These are phyloP conservation scores for Rhabdornis inornatus DNA, from an alignment of 2,113 vertebrate species.

Conservation along the genomic window DNA sequence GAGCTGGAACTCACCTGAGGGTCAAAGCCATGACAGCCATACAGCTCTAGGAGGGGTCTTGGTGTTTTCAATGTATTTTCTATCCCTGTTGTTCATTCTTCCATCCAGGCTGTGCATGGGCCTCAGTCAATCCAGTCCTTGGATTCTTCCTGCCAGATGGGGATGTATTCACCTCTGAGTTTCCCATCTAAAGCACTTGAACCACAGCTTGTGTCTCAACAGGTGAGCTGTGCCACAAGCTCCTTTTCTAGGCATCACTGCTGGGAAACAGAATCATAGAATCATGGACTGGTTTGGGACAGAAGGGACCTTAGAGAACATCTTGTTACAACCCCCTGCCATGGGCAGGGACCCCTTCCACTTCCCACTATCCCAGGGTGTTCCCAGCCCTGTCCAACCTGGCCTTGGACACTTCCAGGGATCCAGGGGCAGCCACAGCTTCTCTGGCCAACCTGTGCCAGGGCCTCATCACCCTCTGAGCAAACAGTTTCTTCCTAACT, in stretches of 20 bases:
- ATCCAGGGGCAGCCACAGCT: neutral
- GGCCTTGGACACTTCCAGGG: neutral
- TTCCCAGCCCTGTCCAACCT: rapidly evolving
- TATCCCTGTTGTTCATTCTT: neutral
- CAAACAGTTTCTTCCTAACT: neutral
- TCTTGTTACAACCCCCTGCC: neutral
- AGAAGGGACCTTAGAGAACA: neutral
- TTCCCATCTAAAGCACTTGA: neutral
- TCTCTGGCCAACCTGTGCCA: neutral
- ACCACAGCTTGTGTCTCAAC: neutral
- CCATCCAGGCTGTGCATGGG: rapidly evolving
- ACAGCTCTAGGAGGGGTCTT: neutral
- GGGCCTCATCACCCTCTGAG: neutral
- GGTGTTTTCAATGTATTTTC: neutral
- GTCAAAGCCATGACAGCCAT: neutral
- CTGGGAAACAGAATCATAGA: neutral
- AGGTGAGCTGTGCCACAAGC: neutral
- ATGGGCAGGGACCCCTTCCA: neutral
- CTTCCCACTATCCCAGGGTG: rapidly evolving
- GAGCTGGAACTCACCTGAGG: neutral
- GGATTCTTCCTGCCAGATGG: neutral
- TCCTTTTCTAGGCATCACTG: neutral
- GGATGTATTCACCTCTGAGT: neutral
- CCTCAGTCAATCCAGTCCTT: neutral
- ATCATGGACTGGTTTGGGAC: neutral